Evolutionary conservation across 2,888 invertebrate genomes (phyloP).

Genomic region (Heterodera filipjevi): DNA sequence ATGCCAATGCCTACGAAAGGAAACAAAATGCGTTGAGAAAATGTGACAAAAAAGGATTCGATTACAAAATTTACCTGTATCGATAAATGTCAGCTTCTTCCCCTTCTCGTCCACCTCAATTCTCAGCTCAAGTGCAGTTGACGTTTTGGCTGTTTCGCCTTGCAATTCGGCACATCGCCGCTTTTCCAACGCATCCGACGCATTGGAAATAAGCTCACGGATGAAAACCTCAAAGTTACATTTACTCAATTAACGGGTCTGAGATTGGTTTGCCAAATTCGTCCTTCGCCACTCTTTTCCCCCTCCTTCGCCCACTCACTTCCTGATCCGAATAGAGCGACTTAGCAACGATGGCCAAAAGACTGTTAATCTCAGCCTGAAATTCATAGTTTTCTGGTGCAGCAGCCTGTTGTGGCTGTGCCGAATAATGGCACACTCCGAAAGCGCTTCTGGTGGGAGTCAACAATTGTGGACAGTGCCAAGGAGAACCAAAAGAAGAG

Average conservation of each 20-base stretch:
- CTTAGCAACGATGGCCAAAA: conserved; percentile 93
- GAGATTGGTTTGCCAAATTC: background rate
- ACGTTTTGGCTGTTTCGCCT: conserved; percentile 58
- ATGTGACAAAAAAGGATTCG: background rate
- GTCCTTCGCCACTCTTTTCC: background rate
- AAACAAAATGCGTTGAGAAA: conserved; percentile 31
- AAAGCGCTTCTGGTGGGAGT: no score
- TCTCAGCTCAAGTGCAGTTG: conserved; percentile 81
- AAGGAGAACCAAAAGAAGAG: background rate
- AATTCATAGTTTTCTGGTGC: conserved; percentile 79
- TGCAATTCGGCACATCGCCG: conserved; percentile 76
- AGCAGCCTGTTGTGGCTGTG: conserved; percentile 1
- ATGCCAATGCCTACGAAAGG: conserved; percentile 90
- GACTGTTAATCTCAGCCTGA: conserved; percentile 92
- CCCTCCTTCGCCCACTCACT: conserved; percentile 68
- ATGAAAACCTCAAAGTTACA: conserved; percentile 82
- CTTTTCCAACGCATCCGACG: conserved; percentile 95
- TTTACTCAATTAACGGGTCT: no score
- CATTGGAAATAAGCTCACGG: conserved; percentile 91
- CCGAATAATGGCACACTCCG: conserved; percentile 1
- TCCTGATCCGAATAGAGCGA: conserved; percentile 96
- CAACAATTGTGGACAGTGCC: background rate
- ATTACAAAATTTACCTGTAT: conserved; percentile 33
- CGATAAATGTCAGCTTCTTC: conserved; percentile 69
- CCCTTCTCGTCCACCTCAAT: conserved; percentile 84